Evolutionary conservation across 2,113 vertebrate species (phyloP).

Genomic region (Leptodactylus fuscus): DNA sequence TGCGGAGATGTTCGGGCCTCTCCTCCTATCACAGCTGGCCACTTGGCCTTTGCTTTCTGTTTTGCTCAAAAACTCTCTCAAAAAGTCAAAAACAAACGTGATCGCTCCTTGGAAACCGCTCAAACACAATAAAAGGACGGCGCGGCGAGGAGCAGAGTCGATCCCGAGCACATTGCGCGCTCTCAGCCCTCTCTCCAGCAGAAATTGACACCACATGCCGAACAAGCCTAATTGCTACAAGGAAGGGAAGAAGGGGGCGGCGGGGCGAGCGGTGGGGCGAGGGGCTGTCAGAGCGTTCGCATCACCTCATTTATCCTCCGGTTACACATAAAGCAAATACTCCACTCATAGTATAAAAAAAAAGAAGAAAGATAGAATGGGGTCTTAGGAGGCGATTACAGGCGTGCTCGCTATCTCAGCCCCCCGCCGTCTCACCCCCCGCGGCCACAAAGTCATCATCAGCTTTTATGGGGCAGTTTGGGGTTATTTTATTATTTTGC

Average conservation of each 20-base stretch:
- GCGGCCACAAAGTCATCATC: no score
- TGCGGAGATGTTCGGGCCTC: no score
- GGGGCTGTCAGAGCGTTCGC: conserved; percentile 5
- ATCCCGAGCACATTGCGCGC: neutral
- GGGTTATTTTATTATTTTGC: conserved; percentile 69
- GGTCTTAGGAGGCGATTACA: conserved; percentile 15
- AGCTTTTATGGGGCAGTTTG: conserved; percentile 73
- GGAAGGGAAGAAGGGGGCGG: conserved; percentile 24
- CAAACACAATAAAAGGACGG: neutral
- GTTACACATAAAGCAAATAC: conserved; percentile 29
- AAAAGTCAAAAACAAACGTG: neutral
- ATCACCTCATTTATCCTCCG: conserved; percentile 44
- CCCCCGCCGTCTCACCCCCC: conserved; percentile 10
- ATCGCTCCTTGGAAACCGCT: neutral
- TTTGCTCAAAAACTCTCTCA: neutral
- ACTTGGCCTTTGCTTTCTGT: neutral
- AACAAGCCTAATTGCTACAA: conserved; percentile 39
- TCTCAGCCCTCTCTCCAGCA: no score
- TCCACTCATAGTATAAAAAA: neutral
- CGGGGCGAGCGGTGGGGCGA: neutral
- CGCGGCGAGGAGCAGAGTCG: neutral
- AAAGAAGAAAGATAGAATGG: neutral
- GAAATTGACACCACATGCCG: conserved; percentile 51
- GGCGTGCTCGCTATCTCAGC: neutral
- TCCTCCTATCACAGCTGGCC: neutral